Base-by-base conservation (phyloP, 2,888 invertebrate genomes). In the Chironomus tentans region DNA sequence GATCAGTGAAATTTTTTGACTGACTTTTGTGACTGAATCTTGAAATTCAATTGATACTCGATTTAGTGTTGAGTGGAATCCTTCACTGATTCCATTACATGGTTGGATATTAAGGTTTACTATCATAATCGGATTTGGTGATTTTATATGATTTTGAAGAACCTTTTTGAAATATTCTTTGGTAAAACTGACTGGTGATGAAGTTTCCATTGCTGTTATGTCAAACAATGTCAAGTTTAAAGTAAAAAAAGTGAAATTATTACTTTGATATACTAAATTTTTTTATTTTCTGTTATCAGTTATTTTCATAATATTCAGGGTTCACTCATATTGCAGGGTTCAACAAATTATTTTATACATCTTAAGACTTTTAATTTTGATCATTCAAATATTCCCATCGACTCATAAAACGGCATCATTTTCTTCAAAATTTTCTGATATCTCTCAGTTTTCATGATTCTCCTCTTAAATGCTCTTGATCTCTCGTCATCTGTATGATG, bases 331-430 rank as follows among this genome's bases (percentile, higher is more conserved):
- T n/a, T n/a, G n/a, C n/a, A n/a, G n/a, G n/a, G n/a, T n/a, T n/a
- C n/a, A n/a, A n/a, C n/a, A n/a, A n/a, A n/a, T n/a, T n/a, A n/a
- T n/a, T n/a, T n/a, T n/a, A n/a, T n/a, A n/a, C n/a, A n/a, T n/a
- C n/a, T n/a, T n/a, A n/a, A n/a, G n/a, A n/a, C n/a, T n/a, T n/a
- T n/a, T n/a, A n/a, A n/a, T n/a, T n/a, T n/a, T n/a, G n/a, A n/a
- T 28, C 10, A 22, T 22, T 73, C 62, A n/a, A 73, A 46, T 0
- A 73, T 10, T 38, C 72, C 72, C 10, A 50, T 46, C 2, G 2
- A 18, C 18, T 73, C 72, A 46, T 62, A 73, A 12, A 21, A 50
- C 2, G 62, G 46, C 61, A 73, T 18, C 61, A 73, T 62, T 73
- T 21, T 73, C 12, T 62, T 46, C 7, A 38, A 4, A n/a, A 46